Evolutionary conservation across 2,797 vertebrate genomes (phyloP).

Genomic region (Bradypodion ventrale): DNA sequence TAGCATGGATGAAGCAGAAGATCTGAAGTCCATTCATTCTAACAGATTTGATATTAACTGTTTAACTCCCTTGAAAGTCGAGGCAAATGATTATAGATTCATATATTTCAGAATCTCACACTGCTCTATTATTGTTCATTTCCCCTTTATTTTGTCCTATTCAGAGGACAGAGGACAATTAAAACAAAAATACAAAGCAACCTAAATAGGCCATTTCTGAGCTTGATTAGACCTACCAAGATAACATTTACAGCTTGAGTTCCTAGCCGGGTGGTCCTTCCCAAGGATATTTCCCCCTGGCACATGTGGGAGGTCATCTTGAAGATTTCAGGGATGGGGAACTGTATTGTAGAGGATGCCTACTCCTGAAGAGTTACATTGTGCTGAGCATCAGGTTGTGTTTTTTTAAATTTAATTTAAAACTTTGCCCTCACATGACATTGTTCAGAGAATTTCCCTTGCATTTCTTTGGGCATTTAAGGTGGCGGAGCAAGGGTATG

Average conservation of each 20-base stretch:
- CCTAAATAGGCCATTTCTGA: constrained; percentile 76
- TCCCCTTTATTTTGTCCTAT: constrained; percentile 76
- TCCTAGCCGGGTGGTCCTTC: constrained; percentile 78
- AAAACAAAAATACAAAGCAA: constrained; percentile 80
- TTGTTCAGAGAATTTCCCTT: constrained; percentile 63
- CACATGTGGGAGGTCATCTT: constrained; percentile 77
- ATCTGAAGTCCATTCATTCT: constrained; percentile 73
- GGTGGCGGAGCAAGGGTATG: constrained; percentile 64
- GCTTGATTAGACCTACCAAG: constrained; percentile 70
- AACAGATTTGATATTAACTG: constrained; percentile 77
- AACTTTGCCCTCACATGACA: constrained; percentile 69
- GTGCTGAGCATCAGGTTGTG: constrained; percentile 51
- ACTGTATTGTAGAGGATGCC: constrained; percentile 72
- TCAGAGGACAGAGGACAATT: constrained; percentile 77
- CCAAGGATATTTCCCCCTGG: constrained; percentile 68
- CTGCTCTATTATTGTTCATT: constrained; percentile 79
- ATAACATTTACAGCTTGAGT: constrained; percentile 71
- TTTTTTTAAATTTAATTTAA: constrained; percentile 71
- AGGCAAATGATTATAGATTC: constrained; percentile 81
- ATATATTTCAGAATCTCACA: constrained; percentile 81
- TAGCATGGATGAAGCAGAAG: constrained; percentile 64
- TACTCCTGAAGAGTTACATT: constrained; percentile 73
- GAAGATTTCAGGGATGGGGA: constrained; percentile 76
- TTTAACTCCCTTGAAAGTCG: constrained; percentile 72
- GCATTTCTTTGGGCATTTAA: constrained; percentile 71